phyloP scores from a whole-genome alignment of 2,797 vertebrate genomes.

The Synaphobranchus kaupii region DNA sequence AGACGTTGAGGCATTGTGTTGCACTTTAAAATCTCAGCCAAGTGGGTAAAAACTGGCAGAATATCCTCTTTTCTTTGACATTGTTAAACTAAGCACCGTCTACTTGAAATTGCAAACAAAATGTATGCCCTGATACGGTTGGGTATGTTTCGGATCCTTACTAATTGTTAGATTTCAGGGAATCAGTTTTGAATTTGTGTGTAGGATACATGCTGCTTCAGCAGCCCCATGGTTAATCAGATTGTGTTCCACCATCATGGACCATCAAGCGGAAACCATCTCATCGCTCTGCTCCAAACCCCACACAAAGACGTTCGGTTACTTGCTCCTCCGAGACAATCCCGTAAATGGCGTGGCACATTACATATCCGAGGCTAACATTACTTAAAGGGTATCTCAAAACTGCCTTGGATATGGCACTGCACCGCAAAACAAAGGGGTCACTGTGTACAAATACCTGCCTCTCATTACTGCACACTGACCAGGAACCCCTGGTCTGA shows the following conservation, averaged over 20 bases:
- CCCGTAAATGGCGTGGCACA: background rate
- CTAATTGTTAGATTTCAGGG: background rate
- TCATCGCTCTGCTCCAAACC: background rate
- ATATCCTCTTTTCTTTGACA: background rate
- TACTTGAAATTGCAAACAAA: conserved; percentile 1
- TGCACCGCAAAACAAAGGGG: background rate
- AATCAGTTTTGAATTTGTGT: background rate
- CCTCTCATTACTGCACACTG: background rate
- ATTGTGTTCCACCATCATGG: background rate
- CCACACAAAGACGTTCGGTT: background rate
- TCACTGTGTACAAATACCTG: background rate
- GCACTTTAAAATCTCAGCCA: background rate
- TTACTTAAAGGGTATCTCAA: background rate
- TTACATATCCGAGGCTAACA: background rate
- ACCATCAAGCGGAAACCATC: background rate
- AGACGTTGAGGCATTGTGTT: background rate
- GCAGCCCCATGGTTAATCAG: background rate
- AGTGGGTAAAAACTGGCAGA: background rate
- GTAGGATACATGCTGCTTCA: background rate
- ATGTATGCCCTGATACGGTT: background rate
- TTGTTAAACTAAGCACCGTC: background rate
- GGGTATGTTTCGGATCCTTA: background rate
- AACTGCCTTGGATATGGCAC: background rate
- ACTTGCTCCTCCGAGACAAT: background rate
- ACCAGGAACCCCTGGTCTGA: background rate